These are phyloP conservation scores for Gallinago jamesoni DNA, from an alignment of 2,113 vertebrate genomes.

Conservation along the genomic window DNA sequence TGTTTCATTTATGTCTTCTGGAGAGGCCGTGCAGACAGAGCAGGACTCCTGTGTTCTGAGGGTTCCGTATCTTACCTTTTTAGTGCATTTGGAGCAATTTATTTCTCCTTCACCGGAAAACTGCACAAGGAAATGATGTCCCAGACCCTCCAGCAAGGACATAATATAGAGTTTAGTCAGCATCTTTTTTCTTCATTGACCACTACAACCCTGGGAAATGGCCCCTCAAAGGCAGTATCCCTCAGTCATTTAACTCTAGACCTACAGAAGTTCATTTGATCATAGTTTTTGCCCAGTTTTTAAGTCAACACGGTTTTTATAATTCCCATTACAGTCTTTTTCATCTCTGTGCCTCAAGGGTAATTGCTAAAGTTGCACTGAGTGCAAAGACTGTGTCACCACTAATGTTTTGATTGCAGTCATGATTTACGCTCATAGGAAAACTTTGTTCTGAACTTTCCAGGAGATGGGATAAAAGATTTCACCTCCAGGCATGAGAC, in stretches of 20 bases:
- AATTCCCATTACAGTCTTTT: background rate
- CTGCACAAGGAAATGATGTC: background rate
- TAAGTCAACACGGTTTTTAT: background rate
- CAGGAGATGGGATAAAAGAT: background rate
- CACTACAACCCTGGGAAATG: background rate
- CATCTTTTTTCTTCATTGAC: background rate
- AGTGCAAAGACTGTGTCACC: background rate
- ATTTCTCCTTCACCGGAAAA: background rate
- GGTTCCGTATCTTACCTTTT: background rate
- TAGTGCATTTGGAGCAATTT: background rate
- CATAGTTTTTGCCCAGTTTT: background rate
- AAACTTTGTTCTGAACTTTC: background rate
- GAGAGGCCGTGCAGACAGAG: background rate
- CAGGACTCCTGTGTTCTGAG: background rate
- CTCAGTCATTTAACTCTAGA: background rate
- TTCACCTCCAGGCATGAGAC: background rate
- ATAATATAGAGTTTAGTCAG: background rate
- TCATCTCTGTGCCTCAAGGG: background rate
- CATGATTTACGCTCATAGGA: background rate
- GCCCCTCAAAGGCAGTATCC: background rate
- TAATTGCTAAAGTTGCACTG: background rate
- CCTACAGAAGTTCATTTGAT: background rate
- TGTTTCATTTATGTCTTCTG: background rate
- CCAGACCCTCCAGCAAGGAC: background rate
- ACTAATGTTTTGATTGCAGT: background rate